A percentile compares a stretch with the other conserved stretches of the same genome.
Conservation (phyloP, 2,113 vertebrate species). For the Mobula hypostoma region DNA sequence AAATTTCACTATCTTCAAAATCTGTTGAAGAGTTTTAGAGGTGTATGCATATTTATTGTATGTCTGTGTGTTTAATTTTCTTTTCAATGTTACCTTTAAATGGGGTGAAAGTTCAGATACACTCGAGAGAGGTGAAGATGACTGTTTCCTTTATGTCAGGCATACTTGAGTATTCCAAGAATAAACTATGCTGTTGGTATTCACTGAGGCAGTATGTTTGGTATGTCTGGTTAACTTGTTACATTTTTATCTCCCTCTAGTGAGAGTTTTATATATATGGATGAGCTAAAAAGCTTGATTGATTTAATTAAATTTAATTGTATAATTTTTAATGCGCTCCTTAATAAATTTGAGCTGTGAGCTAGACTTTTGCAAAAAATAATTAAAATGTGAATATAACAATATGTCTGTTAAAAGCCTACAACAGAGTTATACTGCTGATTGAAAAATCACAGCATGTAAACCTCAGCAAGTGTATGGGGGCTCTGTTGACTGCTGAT, state of each 20-base stretch:
- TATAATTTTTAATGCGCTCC: neutral
- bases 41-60: neutral
- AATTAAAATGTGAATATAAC: neutral
- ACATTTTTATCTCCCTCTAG: slow-evolving; percentile 11
- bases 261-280: neutral
- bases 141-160: neutral
- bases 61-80: too few species aligned
- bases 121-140: neutral
- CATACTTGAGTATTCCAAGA: neutral
- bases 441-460: neutral
- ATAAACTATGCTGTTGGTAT: neutral
- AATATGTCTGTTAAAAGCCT: neutral
- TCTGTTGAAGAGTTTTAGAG: neutral
- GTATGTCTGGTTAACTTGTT: neutral
- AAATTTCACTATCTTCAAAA: neutral
- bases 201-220: slow-evolving; percentile 11
- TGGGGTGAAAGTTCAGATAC: neutral
- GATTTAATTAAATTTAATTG: neutral
- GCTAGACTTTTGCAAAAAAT: neutral
- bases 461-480: neutral
- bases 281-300: neutral
- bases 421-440: neutral
- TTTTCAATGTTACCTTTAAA: neutral
- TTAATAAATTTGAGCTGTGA: neutral
- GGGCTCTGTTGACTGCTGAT: neutral